A percentile compares a stretch with the other conserved stretches of the same genome.
Evolutionary conservation across 2,113 vertebrate species (phyloP).

Genomic region (Platycercus adscitus): DNA sequence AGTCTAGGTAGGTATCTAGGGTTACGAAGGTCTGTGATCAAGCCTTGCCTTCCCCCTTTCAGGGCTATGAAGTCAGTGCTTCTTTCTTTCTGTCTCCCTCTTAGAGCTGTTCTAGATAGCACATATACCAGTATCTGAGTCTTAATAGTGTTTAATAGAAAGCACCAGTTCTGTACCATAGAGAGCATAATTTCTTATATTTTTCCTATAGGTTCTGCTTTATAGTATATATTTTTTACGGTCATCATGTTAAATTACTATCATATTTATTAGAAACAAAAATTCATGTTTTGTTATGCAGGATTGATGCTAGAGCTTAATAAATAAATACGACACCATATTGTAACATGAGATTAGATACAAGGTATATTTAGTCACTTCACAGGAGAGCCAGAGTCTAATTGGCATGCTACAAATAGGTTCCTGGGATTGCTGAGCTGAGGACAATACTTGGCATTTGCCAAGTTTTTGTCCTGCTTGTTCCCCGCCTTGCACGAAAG

Average conservation of each 20-base stretch:
- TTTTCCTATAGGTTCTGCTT: not conserved
- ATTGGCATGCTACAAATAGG: not conserved
- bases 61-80: not conserved
- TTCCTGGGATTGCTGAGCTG: not conserved
- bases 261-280: not conserved
- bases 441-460: fast-evolving
- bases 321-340: not conserved
- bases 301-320: not conserved
- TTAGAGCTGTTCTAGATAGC: not conserved
- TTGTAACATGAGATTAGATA: not conserved
- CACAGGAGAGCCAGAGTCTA: not conserved
- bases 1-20: not conserved
- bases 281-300: not conserved
- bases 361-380: not conserved
- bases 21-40: not conserved
- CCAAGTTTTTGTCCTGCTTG: not conserved
- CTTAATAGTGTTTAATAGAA: not conserved
- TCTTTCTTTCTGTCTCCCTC: not conserved
- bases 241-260: not conserved
- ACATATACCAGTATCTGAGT: not conserved
- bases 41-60: not conserved
- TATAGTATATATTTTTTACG: not conserved
- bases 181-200: not conserved
- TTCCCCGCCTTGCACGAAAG: not conserved
- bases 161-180: not conserved